Base-by-base conservation (phyloP, 1,140 invertebrate genomes). In the Macrocentrus cingulum region DNA sequence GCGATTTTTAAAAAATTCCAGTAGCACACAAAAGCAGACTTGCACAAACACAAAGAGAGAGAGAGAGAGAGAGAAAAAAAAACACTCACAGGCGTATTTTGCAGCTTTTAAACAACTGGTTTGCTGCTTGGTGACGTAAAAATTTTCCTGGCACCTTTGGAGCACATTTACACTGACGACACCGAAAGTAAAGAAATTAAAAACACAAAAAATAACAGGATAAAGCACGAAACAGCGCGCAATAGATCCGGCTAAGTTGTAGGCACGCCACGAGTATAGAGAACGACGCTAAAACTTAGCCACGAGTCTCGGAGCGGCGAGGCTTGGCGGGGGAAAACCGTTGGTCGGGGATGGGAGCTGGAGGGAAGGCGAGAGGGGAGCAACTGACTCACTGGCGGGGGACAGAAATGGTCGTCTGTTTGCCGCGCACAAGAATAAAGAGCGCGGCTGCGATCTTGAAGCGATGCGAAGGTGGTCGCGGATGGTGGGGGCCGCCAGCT, bases 271-370 rank as follows among this genome's bases (percentile, higher is more conserved):
- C 69, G 67, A 70, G 66, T 68, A 29, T 29, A 4, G 25, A 67
- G 68, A 71, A 64, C 71, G 67, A 77, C 67, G 74, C 68, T 76
- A 68, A 75, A 77, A 75, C 70, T 77, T 72, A 60, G 67, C 71
- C 74, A 75, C 75, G 71, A 76, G 74, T 75, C 67, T 62, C 56
- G 39, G 49, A 55, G 53, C 62, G 61, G 63, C 60, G 39, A 34
- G 61, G 45, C 25, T 60, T 60, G 41, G 55, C n/a, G n/a, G 60
- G 60, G 50, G 22, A 51, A 48, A 34, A 16, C 23, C 7, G 20
- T 13, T 16, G 23, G 13, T 20, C 25, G 37, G 22, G n/a, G 36
- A 13, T 19, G 23, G 16, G 32, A 22, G 25, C 3, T n/a, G 18
- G 13, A 8, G 16, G 54, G 55, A 46, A 34, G 1, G 34, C 42